Evolutionary conservation across 1,140 invertebrate species (phyloP).

Genomic region (Condylostylus longicornis): DNA sequence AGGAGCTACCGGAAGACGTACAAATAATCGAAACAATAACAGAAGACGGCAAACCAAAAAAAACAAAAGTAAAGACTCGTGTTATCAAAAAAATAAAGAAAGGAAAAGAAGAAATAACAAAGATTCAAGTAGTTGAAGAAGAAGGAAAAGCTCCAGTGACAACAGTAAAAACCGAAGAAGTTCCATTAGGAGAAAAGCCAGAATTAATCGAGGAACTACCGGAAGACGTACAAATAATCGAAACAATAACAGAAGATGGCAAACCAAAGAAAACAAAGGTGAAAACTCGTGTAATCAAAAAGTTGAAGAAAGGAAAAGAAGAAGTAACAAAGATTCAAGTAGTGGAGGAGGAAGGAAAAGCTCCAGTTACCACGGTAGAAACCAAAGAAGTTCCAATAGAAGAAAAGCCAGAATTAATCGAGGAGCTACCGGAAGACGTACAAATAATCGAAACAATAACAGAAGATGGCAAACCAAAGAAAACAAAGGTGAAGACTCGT

Average conservation of each 20-base stretch:
- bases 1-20: slow-evolving; percentile 30
- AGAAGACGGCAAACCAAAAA: slow-evolving; percentile 12
- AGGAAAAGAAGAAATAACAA: slow-evolving; percentile 14
- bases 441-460: slow-evolving; percentile 9
- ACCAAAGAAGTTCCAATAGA: slow-evolving; percentile 13
- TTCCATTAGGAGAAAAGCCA: slow-evolving; percentile 1
- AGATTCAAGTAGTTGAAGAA: slow-evolving; percentile 13
- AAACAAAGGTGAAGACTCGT: slow-evolving; percentile 14
- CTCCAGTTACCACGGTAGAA: slow-evolving; percentile 16
- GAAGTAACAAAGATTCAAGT: slow-evolving; percentile 16
- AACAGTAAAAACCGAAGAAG: slow-evolving; percentile 3
- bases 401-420: slow-evolving; percentile 11
- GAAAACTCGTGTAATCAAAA: slow-evolving; percentile 12
- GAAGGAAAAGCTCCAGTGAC: slow-evolving; percentile 4
- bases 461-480: slow-evolving; percentile 3
- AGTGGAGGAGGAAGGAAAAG: slow-evolving; percentile 19
- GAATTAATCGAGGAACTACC: slow-evolving; percentile 10
- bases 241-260: slow-evolving; percentile 15
- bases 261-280: slow-evolving; percentile 11
- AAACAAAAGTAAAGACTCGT: slow-evolving; percentile 8
- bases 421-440: slow-evolving; percentile 7
- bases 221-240: slow-evolving; percentile 25
- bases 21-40: slow-evolving; percentile 8
- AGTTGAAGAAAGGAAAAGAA: slow-evolving; percentile 8
- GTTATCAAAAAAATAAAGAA: slow-evolving; percentile 10